Evolutionary conservation across 23 tunicate species (phyloP).

Genomic region (Phallusia fumigata): DNA sequence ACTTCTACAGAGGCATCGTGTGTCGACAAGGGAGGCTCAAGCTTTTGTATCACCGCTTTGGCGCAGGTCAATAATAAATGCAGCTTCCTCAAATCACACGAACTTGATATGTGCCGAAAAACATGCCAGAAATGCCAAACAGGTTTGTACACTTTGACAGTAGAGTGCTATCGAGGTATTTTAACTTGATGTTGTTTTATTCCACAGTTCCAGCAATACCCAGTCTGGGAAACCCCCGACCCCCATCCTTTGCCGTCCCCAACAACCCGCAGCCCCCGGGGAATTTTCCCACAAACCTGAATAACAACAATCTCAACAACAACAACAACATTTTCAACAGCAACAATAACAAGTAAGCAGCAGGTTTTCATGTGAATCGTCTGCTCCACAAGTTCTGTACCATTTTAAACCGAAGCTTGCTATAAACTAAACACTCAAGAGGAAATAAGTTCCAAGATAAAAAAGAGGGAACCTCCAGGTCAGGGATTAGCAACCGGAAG

Average conservation of each 20-base stretch:
- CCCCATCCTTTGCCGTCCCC: background rate
- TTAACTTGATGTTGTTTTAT: background rate
- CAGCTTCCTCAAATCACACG: background rate
- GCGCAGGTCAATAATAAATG: background rate
- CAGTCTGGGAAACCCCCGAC: background rate
- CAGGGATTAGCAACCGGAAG: no score
- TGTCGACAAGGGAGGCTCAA: slow-evolving; percentile 9
- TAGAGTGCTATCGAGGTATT: background rate
- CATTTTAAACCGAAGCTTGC: no score
- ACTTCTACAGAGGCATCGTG: background rate
- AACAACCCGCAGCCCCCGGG: slow-evolving; percentile 1
- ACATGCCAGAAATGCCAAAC: slow-evolving; percentile 7
- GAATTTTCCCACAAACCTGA: background rate
- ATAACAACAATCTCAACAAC: background rate
- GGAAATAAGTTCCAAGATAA: no score
- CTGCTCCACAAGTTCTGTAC: no score
- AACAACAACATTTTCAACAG: background rate
- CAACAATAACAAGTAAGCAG: background rate
- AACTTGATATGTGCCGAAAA: slow-evolving; percentile 6
- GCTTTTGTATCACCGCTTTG: background rate
- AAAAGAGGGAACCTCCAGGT: no score
- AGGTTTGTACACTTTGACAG: background rate
- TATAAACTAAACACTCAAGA: no score
- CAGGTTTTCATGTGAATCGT: no score
- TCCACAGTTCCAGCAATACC: background rate